These are phyloP conservation scores for Nematostella vectensis DNA, from an alignment of 92 coral and sea anemone species.

Conservation along the genomic window DNA sequence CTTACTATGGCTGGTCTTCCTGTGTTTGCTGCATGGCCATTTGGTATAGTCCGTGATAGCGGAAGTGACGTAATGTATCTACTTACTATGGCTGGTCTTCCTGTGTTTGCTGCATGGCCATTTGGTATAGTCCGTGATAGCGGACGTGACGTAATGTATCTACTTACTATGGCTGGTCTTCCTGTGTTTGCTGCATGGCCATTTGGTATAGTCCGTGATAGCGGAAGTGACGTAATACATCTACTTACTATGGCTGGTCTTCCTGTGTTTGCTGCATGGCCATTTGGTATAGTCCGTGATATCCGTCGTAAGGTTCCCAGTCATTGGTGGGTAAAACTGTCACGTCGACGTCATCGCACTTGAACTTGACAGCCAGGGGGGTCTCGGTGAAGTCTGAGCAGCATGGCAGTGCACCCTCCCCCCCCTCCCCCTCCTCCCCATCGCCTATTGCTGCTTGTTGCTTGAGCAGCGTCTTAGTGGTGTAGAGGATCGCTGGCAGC, in stretches of 20 bases:
- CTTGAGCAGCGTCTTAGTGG: constrained; percentile 77
- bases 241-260: constrained; percentile 63
- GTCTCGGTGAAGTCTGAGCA: constrained; percentile 87
- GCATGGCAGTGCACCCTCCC: constrained; percentile 43
- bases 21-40: no score
- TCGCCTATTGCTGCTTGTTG: constrained; percentile 32
- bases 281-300: constrained; percentile 74
- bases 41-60: no score
- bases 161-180: no score
- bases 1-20: no score
- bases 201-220: no score
- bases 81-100: no score
- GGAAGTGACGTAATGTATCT: no score
- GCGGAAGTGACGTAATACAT: no score
- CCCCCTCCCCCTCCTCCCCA: neutral
- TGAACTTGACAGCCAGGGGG: constrained; percentile 61
- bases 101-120: no score
- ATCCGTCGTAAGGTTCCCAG: constrained; percentile 93
- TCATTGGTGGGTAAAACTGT: constrained; percentile 75
- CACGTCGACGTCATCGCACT: constrained; percentile 70
- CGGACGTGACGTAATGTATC: no score
- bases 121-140: no score
- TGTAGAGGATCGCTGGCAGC: constrained; percentile 88
- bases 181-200: no score
- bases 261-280: constrained; percentile 65